phyloP scores from a whole-genome alignment of 2,888 invertebrate species.

The Tenthredo amoena region DNA sequence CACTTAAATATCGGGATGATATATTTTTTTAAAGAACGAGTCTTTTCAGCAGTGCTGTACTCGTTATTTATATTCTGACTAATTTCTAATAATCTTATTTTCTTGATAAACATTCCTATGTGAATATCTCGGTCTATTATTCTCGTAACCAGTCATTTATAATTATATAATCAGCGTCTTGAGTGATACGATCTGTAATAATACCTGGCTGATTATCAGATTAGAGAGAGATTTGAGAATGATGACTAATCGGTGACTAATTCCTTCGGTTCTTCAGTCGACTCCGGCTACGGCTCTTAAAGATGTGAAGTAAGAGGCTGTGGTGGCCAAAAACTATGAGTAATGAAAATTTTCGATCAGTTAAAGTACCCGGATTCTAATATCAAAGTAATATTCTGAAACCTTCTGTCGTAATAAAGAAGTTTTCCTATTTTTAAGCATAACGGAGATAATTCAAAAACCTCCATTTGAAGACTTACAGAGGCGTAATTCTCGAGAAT shows the following conservation, averaged over 20 bases:
- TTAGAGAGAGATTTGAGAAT: background rate
- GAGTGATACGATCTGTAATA: background rate
- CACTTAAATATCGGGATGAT: no score
- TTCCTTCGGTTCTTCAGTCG: background rate
- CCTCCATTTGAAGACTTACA: background rate
- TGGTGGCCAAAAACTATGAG: constrained; percentile 39
- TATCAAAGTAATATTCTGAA: background rate
- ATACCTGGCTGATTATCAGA: background rate
- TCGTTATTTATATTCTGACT: background rate
- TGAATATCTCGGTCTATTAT: background rate
- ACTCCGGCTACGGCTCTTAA: constrained; percentile 40
- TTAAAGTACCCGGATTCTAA: no score
- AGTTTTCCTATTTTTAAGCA: background rate
- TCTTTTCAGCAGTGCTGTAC: background rate
- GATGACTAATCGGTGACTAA: constrained; percentile 5
- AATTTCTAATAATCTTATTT: background rate
- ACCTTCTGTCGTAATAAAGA: no score
- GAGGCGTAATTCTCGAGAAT: constrained; percentile 2
- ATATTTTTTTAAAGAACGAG: background rate
- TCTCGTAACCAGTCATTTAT: background rate
- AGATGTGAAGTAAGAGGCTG: constrained; percentile 50
- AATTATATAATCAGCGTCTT: background rate
- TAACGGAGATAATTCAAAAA: background rate
- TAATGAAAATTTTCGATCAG: background rate
- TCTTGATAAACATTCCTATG: background rate